Conservation (phyloP, 2,113 vertebrate species). For the Lampris megalopsis region DNA sequence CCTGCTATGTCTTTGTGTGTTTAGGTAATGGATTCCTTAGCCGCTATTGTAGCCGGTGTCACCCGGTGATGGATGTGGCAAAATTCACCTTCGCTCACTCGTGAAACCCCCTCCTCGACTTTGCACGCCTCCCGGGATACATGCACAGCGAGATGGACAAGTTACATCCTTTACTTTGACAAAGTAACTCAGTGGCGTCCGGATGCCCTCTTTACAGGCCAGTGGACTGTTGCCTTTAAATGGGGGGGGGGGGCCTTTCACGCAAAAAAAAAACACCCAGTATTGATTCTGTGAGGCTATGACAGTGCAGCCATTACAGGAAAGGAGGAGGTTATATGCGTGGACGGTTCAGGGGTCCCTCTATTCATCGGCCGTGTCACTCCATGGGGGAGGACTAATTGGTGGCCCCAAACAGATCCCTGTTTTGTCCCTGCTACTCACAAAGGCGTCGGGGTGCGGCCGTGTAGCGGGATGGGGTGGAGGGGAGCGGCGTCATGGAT, state of each 20-base stretch:
- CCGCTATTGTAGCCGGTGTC: constrained; percentile 78
- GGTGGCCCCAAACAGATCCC: constrained; percentile 78
- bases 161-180: constrained; percentile 64
- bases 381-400: constrained; percentile 86
- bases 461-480: constrained; percentile 46
- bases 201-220: constrained; percentile 66
- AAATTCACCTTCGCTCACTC: constrained; percentile 66
- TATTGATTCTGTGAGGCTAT: constrained; percentile 68
- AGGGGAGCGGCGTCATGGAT: constrained; percentile 29
- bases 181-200: constrained; percentile 69
- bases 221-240: constrained; percentile 64
- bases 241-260: constrained; percentile 55
- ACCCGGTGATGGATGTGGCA: constrained; percentile 75
- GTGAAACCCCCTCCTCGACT: constrained; percentile 1
- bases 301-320: constrained; percentile 62
- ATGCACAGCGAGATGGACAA: constrained; percentile 53
- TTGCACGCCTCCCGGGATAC: constrained; percentile 38
- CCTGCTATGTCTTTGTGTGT: constrained; percentile 79
- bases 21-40: constrained; percentile 79
- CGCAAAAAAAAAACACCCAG: constrained; percentile 56
- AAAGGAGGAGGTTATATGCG: constrained; percentile 75
- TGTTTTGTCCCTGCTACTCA: constrained; percentile 77
- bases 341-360: constrained; percentile 75
- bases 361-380: constrained; percentile 81
- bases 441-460: constrained; percentile 77